These are phyloP conservation scores for Meliscaeva auricollis DNA, from an alignment of 2,888 invertebrate genomes.

Conservation along the genomic window DNA sequence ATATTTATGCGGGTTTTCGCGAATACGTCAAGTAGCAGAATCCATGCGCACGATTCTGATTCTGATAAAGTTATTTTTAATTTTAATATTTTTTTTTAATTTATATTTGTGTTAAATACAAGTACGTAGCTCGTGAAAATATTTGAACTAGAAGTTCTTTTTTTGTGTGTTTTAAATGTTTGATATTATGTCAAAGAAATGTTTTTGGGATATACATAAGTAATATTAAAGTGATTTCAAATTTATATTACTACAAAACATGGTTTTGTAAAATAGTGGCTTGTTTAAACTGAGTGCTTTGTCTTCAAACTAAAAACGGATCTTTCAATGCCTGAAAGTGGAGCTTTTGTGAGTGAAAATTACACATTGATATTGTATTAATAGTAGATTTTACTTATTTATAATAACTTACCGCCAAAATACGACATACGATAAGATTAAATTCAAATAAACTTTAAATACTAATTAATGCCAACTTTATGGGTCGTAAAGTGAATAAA, in stretches of 20 bases:
- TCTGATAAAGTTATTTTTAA: conserved; percentile 20
- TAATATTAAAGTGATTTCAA: neutral
- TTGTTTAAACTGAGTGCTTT: neutral
- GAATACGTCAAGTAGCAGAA: conserved; percentile 51
- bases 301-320: neutral
- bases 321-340: conserved; percentile 66
- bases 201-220: neutral
- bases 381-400: no score
- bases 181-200: neutral
- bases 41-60: conserved; percentile 51
- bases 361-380: conserved; percentile 37
- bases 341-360: neutral
- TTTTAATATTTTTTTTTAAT: neutral
- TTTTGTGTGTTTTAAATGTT: conserved; percentile 6
- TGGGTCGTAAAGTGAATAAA: conserved; percentile 61
- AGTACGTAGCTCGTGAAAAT: no score
- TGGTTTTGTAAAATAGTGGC: conserved; percentile 36
- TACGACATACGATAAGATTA: no score
- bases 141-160: neutral
- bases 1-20: conserved; percentile 64
- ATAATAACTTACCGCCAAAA: no score
- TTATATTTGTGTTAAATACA: no score
- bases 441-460: conserved; percentile 53
- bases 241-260: neutral
- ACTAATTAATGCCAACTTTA: conserved; percentile 71